A percentile compares a stretch with the other conserved stretches of the same genome.
These are phyloP conservation scores for Atta colombica DNA, from an alignment of 1,140 invertebrate genomes.

Conservation along the genomic window DNA sequence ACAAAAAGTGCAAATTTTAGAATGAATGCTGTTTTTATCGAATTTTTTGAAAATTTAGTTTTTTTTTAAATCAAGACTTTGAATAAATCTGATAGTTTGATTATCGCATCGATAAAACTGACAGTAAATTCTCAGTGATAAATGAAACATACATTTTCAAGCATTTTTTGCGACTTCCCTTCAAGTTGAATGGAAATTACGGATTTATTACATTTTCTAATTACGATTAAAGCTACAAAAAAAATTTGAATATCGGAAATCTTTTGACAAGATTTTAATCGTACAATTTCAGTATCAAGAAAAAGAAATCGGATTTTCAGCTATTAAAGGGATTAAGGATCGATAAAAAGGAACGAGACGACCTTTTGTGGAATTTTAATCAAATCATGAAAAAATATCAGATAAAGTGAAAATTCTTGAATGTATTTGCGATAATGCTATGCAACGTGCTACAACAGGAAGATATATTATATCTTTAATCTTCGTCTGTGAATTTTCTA, in stretches of 20 bases:
- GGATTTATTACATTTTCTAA: neutral
- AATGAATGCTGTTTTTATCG: neutral
- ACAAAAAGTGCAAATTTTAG: neutral
- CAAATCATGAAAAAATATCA: neutral
- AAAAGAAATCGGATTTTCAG: neutral
- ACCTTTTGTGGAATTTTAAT: neutral
- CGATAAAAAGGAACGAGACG: neutral
- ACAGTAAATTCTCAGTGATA: neutral
- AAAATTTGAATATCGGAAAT: neutral
- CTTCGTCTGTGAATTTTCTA: slow-evolving; percentile 19
- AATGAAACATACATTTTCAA: neutral
- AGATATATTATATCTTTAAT: neutral
- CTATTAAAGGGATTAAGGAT: neutral
- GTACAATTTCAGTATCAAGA: neutral
- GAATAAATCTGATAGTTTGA: slow-evolving; percentile 1
- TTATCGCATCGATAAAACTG: neutral
- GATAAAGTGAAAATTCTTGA: slow-evolving; percentile 1
- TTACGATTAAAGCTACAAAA: neutral
- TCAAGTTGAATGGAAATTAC: neutral
- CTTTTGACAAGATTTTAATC: neutral
- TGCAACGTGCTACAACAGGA: neutral
- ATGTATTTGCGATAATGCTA: slow-evolving; percentile 11
- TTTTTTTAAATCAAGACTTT: neutral
- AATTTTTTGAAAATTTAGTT: neutral
- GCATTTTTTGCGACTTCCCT: neutral